These are phyloP conservation scores for Dendrolimus houi DNA, from an alignment of 2,888 invertebrate species.

Conservation along the genomic window DNA sequence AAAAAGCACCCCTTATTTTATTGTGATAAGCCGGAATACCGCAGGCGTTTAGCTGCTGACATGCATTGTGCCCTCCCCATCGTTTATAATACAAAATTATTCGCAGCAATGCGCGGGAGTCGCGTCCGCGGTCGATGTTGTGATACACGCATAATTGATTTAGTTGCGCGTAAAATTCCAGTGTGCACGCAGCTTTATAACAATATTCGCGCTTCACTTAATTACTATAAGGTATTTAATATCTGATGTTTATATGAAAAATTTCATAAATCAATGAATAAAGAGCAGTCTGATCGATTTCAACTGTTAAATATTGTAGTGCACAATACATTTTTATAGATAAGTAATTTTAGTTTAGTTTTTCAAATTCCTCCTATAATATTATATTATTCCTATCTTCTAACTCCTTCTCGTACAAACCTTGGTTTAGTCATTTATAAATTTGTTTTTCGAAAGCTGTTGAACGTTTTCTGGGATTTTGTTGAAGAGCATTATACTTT, in stretches of 20 bases:
- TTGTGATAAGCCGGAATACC: conserved; percentile 52
- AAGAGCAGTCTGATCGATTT: background rate
- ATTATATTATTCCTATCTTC: too few species aligned
- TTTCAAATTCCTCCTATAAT: too few species aligned
- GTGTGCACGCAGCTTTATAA: conserved; percentile 22
- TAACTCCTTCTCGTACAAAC: too few species aligned
- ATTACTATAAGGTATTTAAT: conserved; percentile 24
- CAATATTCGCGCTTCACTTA: conserved; percentile 39
- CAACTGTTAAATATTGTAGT: background rate
- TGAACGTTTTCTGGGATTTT: too few species aligned
- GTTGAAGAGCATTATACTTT: too few species aligned
- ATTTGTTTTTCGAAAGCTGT: too few species aligned
- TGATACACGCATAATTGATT: conserved; percentile 60
- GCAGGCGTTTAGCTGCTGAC: conserved; percentile 71
- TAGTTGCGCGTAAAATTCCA: conserved; percentile 65
- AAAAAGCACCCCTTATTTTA: conserved; percentile 28
- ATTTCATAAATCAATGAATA: background rate
- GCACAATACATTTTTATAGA: too few species aligned
- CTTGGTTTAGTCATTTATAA: too few species aligned
- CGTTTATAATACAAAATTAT: conserved; percentile 25
- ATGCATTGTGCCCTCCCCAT: conserved; percentile 51
- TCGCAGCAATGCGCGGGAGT: conserved; percentile 39
- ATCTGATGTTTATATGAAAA: background rate
- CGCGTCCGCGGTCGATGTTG: conserved; percentile 32
- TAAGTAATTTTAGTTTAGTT: too few species aligned